Base-by-base conservation (phyloP, 2,888 invertebrate genomes). In the Caenorhabditis imperialis region DNA sequence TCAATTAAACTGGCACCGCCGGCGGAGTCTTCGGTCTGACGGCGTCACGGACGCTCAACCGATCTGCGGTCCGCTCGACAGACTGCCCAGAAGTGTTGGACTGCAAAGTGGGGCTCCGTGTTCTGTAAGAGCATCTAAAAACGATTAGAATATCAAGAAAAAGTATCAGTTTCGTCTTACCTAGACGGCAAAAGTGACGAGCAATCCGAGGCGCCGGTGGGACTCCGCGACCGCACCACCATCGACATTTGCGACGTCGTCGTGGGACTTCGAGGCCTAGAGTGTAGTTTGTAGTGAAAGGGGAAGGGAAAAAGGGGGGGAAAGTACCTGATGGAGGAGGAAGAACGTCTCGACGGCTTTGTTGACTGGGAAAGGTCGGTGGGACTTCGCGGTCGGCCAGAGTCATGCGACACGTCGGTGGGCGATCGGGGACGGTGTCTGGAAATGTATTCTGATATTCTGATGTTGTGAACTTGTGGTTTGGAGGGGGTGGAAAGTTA, bases 331-430 rank as follows among this genome's bases (percentile, higher is more conserved):
- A 71, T 75, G 8, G 71, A 71, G 16, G 71, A 71, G 16, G 63
- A 75, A n/a, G 69, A 62, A 23, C 67, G 23, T 47, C 67, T 25
- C 23, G 75, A 71, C 8, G 75, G 71, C 30, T 69, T 54, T 2
- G 72, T 75, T 7, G 63, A 70, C 27, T 81, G 80, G 1, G 81
- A 81, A 5, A 81, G 53, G 60, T 82, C 81, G 2, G 82, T 82
- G 0, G 82, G 82, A 58, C 79, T 79, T 10, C 82, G 47, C 1
- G 82, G 81, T n/a, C 82, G 35, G 0, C 82, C 82, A 5, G 79
- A 79, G 38, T 82, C 82, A 35, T 71, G 51, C 0, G 78, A 78
- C 0, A 63, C 77, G 38, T 82, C 82, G 6, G 82, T 82, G 3
- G 82, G 82, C 3, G 44, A 63, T 20, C 65, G 45, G 7, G 70